These are phyloP conservation scores for Malurus alboscapulatus DNA, from an alignment of 2,113 vertebrate species.

Conservation along the genomic window DNA sequence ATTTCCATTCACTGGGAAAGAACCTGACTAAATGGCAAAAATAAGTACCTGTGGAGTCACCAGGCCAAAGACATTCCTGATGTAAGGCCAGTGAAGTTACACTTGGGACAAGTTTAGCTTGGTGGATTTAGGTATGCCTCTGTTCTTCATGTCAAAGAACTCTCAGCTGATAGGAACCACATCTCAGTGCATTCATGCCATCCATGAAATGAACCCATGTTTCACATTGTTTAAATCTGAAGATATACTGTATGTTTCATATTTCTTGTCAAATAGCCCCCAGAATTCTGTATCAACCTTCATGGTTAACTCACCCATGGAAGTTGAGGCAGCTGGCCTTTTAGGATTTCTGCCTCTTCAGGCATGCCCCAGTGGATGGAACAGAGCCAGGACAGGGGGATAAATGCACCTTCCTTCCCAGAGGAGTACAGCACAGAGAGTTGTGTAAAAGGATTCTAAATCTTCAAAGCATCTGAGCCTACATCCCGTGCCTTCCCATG, in stretches of 20 bases:
- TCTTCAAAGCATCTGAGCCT: neutral
- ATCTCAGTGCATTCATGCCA: neutral
- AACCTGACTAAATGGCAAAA: neutral
- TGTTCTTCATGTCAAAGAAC: neutral
- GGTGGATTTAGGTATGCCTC: neutral
- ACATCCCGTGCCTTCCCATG: rapidly evolving
- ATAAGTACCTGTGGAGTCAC: neutral
- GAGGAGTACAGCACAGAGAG: neutral
- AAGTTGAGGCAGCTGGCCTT: neutral
- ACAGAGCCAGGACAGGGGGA: neutral
- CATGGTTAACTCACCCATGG: neutral
- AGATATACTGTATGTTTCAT: neutral
- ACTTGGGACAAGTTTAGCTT: neutral
- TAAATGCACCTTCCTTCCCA: neutral
- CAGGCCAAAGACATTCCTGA: neutral
- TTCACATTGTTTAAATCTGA: neutral
- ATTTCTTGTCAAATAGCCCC: neutral
- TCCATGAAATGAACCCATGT: neutral
- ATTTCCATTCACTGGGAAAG: slow-evolving; percentile 21
- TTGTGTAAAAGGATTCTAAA: neutral
- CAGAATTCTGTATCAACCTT: neutral
- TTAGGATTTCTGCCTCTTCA: neutral
- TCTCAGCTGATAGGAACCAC: neutral
- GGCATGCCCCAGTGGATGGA: neutral
- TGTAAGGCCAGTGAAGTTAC: neutral